Evolutionary conservation across 1,140 invertebrate species (phyloP).

Genomic region (Chionoecetes opilio): DNA sequence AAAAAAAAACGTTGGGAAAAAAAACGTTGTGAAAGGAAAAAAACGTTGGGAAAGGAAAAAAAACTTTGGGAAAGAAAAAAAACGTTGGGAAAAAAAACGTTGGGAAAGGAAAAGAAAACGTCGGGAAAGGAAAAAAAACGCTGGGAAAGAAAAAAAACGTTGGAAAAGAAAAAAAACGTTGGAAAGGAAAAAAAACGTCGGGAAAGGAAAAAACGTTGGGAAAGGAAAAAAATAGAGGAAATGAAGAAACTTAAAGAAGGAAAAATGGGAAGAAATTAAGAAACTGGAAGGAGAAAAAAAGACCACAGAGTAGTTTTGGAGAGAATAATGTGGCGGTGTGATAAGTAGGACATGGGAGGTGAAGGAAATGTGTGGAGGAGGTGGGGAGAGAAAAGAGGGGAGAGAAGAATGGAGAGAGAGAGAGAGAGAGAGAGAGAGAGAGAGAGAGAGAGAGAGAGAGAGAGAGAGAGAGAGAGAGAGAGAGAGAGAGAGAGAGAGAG

Average conservation of each 20-base stretch:
- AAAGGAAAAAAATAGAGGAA: background rate
- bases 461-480: background rate
- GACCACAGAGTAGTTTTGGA: background rate
- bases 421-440: background rate
- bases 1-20: no score
- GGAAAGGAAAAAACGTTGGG: background rate
- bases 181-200: background rate
- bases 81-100: background rate
- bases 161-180: no score
- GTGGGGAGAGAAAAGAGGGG: background rate
- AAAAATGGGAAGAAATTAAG: background rate
- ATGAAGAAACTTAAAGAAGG: background rate
- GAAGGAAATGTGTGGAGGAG: background rate
- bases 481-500: background rate
- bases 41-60: background rate
- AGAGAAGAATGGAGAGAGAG: background rate
- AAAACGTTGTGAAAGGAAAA: no score
- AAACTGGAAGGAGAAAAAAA: background rate
- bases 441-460: background rate
- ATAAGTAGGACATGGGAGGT: conserved; percentile 14
- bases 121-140: no score
- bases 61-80: background rate
- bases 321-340: background rate
- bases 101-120: no score
- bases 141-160: no score